These are phyloP conservation scores for Crypturellus tataupa DNA, from an alignment of 2,797 vertebrate genomes.

Conservation along the genomic window DNA sequence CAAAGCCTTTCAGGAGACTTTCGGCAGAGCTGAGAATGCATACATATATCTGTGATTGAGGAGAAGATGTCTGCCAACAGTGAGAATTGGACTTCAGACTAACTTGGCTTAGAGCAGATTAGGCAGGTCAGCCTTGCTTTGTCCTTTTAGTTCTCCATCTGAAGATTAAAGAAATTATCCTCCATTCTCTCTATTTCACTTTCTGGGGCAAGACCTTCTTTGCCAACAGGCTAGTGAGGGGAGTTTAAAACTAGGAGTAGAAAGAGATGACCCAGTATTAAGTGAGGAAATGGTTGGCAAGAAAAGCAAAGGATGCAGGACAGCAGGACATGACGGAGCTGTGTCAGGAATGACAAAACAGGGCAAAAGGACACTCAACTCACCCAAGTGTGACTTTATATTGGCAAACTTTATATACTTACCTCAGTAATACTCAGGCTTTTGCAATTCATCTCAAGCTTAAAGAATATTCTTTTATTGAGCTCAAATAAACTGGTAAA, in stretches of 20 bases:
- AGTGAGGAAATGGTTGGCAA: not conserved
- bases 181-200: not conserved
- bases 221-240: not conserved
- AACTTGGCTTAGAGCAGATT: not conserved
- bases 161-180: not conserved
- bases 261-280: not conserved
- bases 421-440: not conserved
- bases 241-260: not conserved
- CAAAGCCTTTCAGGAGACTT: not conserved
- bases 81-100: not conserved
- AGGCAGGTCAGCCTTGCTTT: not conserved
- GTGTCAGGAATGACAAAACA: not conserved
- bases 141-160: not conserved
- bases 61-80: not conserved
- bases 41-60: not conserved
- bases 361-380: not conserved
- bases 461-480: not conserved
- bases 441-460: not conserved
- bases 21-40: not conserved
- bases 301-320: not conserved
- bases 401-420: not conserved
- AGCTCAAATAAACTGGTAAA: not conserved
- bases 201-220: not conserved
- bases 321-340: not conserved
- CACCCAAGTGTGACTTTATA: not conserved